A percentile compares a stretch with the other conserved stretches of the same genome.
Evolutionary conservation across 2,797 vertebrate genomes (phyloP).

Genomic region (Cyprinodon diabolis): DNA sequence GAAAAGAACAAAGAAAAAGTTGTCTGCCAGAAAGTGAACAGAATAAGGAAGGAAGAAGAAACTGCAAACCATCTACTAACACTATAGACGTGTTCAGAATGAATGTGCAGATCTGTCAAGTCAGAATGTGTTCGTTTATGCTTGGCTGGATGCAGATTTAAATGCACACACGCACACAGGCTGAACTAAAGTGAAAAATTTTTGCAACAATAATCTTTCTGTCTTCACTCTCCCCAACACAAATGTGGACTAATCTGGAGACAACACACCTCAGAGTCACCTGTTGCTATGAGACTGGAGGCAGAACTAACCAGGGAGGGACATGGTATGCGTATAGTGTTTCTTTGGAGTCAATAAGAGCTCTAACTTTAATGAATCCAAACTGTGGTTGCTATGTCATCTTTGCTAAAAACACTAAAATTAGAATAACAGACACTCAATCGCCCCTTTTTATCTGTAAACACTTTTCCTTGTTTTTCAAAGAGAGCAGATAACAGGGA

Average conservation of each 20-base stretch:
- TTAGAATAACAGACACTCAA: slow-evolving; percentile 46
- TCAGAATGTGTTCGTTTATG: slow-evolving; percentile 20
- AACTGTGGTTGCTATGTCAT: slow-evolving; percentile 57
- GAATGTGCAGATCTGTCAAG: slow-evolving; percentile 22
- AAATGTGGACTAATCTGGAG: slow-evolving; percentile 50
- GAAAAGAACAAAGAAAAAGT: slow-evolving; percentile 54
- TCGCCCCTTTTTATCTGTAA: slow-evolving; percentile 24
- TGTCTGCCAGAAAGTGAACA: slow-evolving; percentile 38
- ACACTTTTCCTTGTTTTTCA: slow-evolving; percentile 6
- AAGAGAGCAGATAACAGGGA: slow-evolving; percentile 22
- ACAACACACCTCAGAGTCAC: slow-evolving; percentile 37
- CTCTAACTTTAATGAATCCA: slow-evolving; percentile 16
- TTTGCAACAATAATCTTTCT: slow-evolving; percentile 31
- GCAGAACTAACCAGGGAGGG: background rate
- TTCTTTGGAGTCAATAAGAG: slow-evolving; percentile 17
- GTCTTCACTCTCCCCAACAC: slow-evolving; percentile 22
- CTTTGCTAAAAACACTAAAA: slow-evolving; percentile 54
- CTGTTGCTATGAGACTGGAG: slow-evolving; percentile 56
- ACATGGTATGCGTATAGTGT: background rate
- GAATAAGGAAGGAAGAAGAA: slow-evolving; percentile 20
- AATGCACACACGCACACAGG: slow-evolving; percentile 9
- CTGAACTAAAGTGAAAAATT: slow-evolving; percentile 25
- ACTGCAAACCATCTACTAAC: slow-evolving; percentile 16
- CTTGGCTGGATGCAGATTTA: slow-evolving; percentile 14
- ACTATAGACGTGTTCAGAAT: slow-evolving; percentile 19